Evolutionary conservation across 2,113 vertebrate species (phyloP).

Genomic region (Columba janthina): DNA sequence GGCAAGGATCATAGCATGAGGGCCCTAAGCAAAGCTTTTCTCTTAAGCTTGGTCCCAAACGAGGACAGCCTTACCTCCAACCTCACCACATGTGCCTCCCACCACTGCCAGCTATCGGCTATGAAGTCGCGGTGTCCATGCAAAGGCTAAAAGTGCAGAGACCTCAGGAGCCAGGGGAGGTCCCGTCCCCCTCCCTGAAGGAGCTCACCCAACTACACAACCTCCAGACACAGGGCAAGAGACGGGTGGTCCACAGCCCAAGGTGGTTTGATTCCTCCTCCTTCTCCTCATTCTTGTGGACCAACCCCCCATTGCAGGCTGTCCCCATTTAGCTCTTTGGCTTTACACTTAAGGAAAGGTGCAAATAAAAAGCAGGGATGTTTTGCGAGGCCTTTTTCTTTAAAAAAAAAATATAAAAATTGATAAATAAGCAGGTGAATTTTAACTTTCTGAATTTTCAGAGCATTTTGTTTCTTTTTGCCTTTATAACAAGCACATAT

Average conservation of each 20-base stretch:
- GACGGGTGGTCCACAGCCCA: neutral
- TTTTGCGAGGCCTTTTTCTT: neutral
- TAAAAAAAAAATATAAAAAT: neutral
- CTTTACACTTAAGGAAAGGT: neutral
- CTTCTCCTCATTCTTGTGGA: neutral
- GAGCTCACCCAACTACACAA: neutral
- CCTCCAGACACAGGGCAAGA: neutral
- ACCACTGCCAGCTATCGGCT: too few species aligned
- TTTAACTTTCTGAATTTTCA: neutral
- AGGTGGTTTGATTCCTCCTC: neutral
- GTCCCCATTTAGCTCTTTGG: neutral
- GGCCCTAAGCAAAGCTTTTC: neutral
- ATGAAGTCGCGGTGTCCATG: too few species aligned
- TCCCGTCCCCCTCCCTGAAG: rapidly evolving
- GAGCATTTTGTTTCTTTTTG: neutral
- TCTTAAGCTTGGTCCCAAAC: neutral
- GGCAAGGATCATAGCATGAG: neutral
- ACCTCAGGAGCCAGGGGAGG: neutral
- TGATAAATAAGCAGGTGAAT: neutral
- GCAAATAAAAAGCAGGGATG: neutral
- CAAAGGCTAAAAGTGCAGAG: neutral
- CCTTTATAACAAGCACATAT: neutral
- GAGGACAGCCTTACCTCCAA: neutral
- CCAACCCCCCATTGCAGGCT: neutral
- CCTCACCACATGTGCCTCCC: neutral